Percentiles rank a stretch among this genome's conserved stretches.
Conservation (phyloP, 2,888 invertebrate species). For the Pterobdella sp. region DNA sequence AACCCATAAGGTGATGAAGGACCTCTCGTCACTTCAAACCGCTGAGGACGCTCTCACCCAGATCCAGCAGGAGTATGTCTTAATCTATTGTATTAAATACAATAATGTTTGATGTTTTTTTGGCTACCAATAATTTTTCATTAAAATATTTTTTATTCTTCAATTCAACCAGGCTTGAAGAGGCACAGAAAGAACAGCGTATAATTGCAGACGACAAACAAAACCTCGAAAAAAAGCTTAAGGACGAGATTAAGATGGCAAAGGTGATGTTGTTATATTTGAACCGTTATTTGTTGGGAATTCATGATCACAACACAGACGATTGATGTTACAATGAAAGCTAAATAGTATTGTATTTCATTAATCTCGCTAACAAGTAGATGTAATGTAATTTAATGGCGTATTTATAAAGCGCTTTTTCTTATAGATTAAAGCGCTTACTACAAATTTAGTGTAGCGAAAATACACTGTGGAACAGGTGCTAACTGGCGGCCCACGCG, state of each 20-base stretch:
- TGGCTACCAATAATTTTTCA: not conserved
- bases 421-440: too few species aligned
- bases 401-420: too few species aligned
- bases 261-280: conserved; percentile 37
- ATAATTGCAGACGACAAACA: conserved; percentile 53
- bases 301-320: not conserved
- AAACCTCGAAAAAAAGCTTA: conserved; percentile 70
- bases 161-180: conserved; percentile 57
- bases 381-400: too few species aligned
- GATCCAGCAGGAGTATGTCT: conserved; percentile 51
- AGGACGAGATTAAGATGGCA: conserved; percentile 61
- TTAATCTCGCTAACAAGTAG: too few species aligned
- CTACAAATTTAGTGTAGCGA: too few species aligned
- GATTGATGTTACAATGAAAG: too few species aligned
- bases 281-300: not conserved
- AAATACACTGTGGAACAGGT: too few species aligned
- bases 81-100: not conserved
- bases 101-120: not conserved
- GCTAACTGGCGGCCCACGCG: too few species aligned
- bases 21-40: conserved; percentile 54
- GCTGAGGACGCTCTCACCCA: conserved; percentile 79
- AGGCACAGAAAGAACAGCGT: conserved; percentile 75
- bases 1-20: conserved; percentile 85
- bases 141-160: not conserved
- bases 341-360: too few species aligned